Percentiles rank a stretch among this genome's conserved stretches.
These are phyloP conservation scores for Acanthoscelides obtectus DNA, from an alignment of 2,888 invertebrate species.

Conservation along the genomic window DNA sequence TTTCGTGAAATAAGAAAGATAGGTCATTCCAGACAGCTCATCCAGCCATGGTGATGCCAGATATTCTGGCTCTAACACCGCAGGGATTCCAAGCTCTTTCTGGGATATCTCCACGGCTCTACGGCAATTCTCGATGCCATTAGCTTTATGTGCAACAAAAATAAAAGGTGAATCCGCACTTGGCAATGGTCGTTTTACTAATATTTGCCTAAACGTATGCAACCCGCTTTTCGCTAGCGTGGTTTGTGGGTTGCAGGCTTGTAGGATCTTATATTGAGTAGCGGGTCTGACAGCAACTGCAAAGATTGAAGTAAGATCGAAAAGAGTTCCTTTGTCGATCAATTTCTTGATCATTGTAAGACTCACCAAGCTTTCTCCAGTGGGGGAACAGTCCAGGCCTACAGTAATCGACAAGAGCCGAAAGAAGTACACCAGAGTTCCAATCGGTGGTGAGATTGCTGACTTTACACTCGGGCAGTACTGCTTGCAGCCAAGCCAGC, in stretches of 20 bases:
- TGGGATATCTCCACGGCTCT: conserved; percentile 91
- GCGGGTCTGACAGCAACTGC: background rate
- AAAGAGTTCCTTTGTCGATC: no score
- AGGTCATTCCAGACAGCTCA: conserved; percentile 97
- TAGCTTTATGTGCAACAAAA: conserved; percentile 60
- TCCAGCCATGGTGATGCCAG: conserved; percentile 93
- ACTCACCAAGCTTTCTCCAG: conserved; percentile 69
- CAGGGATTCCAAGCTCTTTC: conserved; percentile 86
- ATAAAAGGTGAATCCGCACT: no score
- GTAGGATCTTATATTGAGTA: no score
- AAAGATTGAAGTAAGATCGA: no score
- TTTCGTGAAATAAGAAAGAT: conserved; percentile 95
- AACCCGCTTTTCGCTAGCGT: no score
- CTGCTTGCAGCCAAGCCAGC: conserved; percentile 92
- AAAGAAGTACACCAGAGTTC: conserved; percentile 92
- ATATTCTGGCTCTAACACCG: conserved; percentile 94
- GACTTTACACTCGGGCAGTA: conserved; percentile 78
- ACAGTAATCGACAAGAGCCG: conserved; percentile 90
- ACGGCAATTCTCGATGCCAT: conserved; percentile 84
- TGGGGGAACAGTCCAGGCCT: conserved; percentile 83
- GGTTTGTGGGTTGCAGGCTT: no score
- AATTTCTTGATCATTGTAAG: background rate
- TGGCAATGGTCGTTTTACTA: no score
- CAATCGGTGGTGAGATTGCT: conserved; percentile 94
- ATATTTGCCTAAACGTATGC: no score